Conservation (phyloP, 2,113 vertebrate species). For the Gracilinanus agilis region DNA sequence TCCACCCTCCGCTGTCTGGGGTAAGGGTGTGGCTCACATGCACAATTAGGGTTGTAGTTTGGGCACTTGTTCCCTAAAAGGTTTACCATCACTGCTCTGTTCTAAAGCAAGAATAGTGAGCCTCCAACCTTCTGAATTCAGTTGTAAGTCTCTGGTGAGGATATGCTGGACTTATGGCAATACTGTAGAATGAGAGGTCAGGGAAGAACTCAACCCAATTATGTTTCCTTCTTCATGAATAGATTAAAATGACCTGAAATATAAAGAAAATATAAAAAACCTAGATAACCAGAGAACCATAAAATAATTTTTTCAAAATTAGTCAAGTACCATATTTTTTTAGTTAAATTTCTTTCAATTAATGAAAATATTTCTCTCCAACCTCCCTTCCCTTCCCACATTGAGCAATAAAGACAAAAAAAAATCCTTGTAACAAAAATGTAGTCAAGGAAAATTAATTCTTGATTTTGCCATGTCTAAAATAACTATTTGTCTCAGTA, state of each 20-base stretch:
- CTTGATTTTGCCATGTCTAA: not conserved
- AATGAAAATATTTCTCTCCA: not conserved
- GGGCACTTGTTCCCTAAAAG: too few relatives aligned
- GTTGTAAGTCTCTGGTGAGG: not conserved
- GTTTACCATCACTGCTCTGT: too few relatives aligned
- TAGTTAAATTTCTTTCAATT: not conserved
- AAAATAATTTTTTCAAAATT: not conserved
- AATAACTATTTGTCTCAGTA: not conserved
- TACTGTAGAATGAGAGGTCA: not conserved
- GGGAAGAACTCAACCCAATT: not conserved
- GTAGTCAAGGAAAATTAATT: not conserved
- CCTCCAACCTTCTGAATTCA: not conserved
- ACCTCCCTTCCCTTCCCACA: not conserved
- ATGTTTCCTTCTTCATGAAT: not conserved
- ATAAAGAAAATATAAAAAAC: not conserved
- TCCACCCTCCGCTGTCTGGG: too few relatives aligned
- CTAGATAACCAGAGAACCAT: not conserved
- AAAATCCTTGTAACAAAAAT: not conserved
- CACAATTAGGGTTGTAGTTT: too few relatives aligned
- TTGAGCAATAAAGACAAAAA: not conserved
- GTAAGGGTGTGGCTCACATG: too few relatives aligned
- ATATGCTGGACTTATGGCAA: not conserved
- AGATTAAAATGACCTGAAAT: not conserved
- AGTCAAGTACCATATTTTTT: not conserved
- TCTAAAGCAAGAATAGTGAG: not conserved